Evolutionary conservation across 2,888 invertebrate species (phyloP), one percentile per base, ranked within the genome.

Genomic region (Drosophila yooni): DNA sequence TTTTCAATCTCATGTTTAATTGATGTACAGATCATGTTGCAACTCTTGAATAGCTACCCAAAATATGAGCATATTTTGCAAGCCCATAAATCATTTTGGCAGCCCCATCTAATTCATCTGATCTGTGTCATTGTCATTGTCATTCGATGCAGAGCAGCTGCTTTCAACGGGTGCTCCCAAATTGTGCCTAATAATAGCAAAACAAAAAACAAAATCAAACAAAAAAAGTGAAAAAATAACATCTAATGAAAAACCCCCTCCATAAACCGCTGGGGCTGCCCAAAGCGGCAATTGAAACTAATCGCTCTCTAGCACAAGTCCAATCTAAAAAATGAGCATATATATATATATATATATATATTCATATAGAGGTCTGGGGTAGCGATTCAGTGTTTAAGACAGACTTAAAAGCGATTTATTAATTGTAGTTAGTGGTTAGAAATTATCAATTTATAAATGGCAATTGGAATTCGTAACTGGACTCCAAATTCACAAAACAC

Each of bases 131-230:
- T 65, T 67, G 67, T 54, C 65, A 65, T 33, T 67, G 66, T 66
- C 67, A 67, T 56, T 40, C 18, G 54, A 54, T 54, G 54, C 36
- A 54, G 27, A 54, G 33, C 34, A 65, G 54, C 51, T 59, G 34
- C 51, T 36, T 36, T 36, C 65, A 34, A 38, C 67, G 34, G 50
- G 54, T 56, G 48, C 69, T 74, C 40, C 56, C 70, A 77, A 84
- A 88, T 88, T 86, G 84, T 76, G 69, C 79, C 88, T 82, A 88
- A 83, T 88, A 83, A 83, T 76, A 61, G 64, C 61, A 56, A 48
- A 66, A 46, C 50, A 40, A 53, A 34, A 51, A 50, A 50, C 40
- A 48, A 48, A 27, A 54, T 27, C 61, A 74, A 62, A 40, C 6
- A 27, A 50, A 38, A 13, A 52, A 65, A 3, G 25, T 46, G 25